A percentile compares a stretch with the other conserved stretches of the same genome.
Evolutionary conservation across 92 coral and sea anemone genomes (phyloP).

Genomic region (Porites cylindrica): DNA sequence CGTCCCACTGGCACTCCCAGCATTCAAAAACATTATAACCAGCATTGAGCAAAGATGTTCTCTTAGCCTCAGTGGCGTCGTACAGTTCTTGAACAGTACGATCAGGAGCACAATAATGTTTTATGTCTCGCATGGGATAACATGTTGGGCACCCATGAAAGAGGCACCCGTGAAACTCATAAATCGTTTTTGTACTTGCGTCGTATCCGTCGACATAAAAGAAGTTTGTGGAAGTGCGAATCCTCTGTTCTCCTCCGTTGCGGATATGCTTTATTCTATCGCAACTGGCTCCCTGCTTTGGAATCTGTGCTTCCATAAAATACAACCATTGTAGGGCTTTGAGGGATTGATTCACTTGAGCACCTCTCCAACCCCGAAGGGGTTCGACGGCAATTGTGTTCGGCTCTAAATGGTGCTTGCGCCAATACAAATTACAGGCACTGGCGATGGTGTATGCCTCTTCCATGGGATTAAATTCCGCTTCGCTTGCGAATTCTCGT

Average conservation of each 20-base stretch:
- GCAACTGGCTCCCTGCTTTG: background rate
- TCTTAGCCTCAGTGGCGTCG: background rate
- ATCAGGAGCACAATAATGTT: background rate
- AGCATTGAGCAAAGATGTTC: background rate
- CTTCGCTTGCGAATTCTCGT: background rate
- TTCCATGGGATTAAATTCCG: conserved; percentile 10
- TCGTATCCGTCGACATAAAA: conserved; percentile 32
- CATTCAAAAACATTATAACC: background rate
- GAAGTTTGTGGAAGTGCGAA: background rate
- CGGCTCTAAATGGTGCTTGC: background rate
- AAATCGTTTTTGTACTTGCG: background rate
- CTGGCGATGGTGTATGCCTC: conserved; percentile 42
- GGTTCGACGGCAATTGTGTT: conserved; percentile 28
- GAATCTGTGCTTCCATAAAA: background rate
- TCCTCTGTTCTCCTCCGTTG: background rate
- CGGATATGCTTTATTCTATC: background rate
- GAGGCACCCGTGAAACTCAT: conserved; percentile 43
- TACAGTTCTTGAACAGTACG: background rate
- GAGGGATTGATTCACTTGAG: too few species aligned
- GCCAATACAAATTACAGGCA: conserved; percentile 10
- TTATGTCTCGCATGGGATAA: background rate
- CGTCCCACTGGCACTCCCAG: background rate
- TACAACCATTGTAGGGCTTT: conserved; percentile 23
- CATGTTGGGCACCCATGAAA: conserved; percentile 25
- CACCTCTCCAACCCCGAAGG: conserved; percentile 1